A percentile compares a stretch with the other conserved stretches of the same genome.
Conservation (phyloP, 2,888 invertebrate genomes). For the Diplolepis rosae region DNA sequence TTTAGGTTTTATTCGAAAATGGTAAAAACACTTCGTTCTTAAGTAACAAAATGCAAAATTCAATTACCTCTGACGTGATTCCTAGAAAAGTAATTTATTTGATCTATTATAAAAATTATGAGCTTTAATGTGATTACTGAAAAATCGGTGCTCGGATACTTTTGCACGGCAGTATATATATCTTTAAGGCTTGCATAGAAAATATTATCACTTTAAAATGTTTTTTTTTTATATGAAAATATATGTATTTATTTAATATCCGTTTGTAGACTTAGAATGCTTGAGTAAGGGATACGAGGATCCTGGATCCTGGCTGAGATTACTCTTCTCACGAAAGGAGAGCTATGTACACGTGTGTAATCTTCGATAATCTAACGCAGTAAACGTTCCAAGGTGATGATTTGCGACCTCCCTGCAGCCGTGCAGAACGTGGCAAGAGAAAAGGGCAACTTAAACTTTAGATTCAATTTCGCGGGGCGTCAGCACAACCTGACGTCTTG, state of each 20-base stretch:
- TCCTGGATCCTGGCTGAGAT: background rate
- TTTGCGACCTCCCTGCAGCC: slow-evolving; percentile 70
- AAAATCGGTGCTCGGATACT: no score
- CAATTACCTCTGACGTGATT: no score
- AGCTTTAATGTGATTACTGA: no score
- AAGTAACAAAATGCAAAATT: no score
- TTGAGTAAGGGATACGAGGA: background rate
- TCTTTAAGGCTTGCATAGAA: no score
- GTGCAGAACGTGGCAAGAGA: slow-evolving; percentile 46
- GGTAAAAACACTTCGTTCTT: no score
- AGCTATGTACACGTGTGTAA: slow-evolving; percentile 59
- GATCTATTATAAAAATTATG: no score
- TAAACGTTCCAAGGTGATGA: slow-evolving; percentile 71
- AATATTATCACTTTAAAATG: no score
- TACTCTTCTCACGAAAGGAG: background rate
- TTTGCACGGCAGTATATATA: no score
- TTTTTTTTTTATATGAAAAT: no score
- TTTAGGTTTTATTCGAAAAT: no score
- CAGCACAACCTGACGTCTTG: slow-evolving; percentile 68
- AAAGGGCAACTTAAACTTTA: slow-evolving; percentile 66
- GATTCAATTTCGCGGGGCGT: slow-evolving; percentile 73
- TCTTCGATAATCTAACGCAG: slow-evolving; percentile 71
- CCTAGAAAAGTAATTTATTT: no score
- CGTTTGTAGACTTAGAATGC: background rate
- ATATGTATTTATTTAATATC: background rate